phyloP scores from a whole-genome alignment of 2,888 invertebrate species.

The Thysanoteuthis rhombus region DNA sequence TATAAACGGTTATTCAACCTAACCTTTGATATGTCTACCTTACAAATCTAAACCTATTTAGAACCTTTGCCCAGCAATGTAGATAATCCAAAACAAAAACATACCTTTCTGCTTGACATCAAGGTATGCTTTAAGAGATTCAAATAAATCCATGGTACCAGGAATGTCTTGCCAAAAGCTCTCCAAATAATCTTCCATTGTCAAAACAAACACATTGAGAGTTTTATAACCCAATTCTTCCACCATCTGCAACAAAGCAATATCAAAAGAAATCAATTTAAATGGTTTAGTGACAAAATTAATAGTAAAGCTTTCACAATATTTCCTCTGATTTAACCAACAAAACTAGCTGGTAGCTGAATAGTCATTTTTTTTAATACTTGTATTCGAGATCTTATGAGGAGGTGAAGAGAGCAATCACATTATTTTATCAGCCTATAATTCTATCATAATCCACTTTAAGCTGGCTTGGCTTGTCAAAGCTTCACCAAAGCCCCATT shows the following conservation, averaged over 20 bases:
- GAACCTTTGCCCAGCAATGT: too few species aligned
- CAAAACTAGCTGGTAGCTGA: too few species aligned
- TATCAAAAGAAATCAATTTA: not conserved
- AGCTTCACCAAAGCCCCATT: too few species aligned
- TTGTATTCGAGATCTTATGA: too few species aligned
- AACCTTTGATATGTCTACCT: too few species aligned
- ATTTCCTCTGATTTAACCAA: not conserved
- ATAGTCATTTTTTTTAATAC: too few species aligned
- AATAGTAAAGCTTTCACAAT: not conserved
- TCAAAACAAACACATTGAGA: constrained; percentile 57
- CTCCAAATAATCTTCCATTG: constrained; percentile 57
- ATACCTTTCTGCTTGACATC: constrained; percentile 47
- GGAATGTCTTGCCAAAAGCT: constrained; percentile 55
- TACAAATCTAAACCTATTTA: too few species aligned
- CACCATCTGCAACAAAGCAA: constrained; percentile 42
- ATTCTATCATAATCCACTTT: too few species aligned
- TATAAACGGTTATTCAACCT: too few species aligned
- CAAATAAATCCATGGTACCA: constrained; percentile 52
- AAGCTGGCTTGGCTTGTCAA: too few species aligned
- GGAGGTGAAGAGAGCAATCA: too few species aligned
- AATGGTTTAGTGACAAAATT: not conserved
- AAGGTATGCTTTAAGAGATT: constrained; percentile 51
- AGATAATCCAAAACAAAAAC: not conserved
- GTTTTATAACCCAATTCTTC: constrained; percentile 47
- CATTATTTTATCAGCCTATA: too few species aligned